These are phyloP conservation scores for Ferrisia virgata DNA, from an alignment of 2,888 invertebrate species.

Conservation along the genomic window DNA sequence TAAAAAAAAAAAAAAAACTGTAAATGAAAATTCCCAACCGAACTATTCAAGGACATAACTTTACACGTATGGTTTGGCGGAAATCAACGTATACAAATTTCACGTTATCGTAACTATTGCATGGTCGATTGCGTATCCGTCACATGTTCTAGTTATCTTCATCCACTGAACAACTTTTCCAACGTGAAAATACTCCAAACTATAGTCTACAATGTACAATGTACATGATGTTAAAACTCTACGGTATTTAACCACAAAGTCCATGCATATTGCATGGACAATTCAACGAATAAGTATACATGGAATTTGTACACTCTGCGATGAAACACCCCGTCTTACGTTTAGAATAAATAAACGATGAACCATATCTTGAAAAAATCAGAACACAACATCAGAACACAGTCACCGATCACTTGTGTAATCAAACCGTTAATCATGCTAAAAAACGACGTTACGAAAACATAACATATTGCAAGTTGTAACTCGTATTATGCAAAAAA, in stretches of 20 bases:
- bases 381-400: not conserved
- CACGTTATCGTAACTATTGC: slow-evolving; percentile 9
- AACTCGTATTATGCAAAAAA: not conserved
- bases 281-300: not conserved
- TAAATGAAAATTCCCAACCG: not conserved
- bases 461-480: not conserved
- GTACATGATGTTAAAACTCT: too few relatives aligned
- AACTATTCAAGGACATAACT: not conserved
- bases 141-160: not conserved
- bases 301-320: not conserved
- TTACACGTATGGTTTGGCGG: not conserved
- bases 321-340: not conserved
- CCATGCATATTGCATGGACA: not conserved
- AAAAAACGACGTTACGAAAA: not conserved
- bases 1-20: not conserved
- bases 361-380: not conserved
- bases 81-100: slow-evolving; percentile 9
- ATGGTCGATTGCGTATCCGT: not conserved
- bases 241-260: not conserved
- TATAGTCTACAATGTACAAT: not conserved
- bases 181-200: not conserved
- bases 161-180: not conserved
- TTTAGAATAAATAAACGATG: not conserved
- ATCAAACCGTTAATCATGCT: not conserved
- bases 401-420: not conserved